A percentile compares a stretch with the other conserved stretches of the same genome.
These are phyloP conservation scores for Sesamia nonagrioides DNA, from an alignment of 1,140 invertebrate species.

Conservation along the genomic window DNA sequence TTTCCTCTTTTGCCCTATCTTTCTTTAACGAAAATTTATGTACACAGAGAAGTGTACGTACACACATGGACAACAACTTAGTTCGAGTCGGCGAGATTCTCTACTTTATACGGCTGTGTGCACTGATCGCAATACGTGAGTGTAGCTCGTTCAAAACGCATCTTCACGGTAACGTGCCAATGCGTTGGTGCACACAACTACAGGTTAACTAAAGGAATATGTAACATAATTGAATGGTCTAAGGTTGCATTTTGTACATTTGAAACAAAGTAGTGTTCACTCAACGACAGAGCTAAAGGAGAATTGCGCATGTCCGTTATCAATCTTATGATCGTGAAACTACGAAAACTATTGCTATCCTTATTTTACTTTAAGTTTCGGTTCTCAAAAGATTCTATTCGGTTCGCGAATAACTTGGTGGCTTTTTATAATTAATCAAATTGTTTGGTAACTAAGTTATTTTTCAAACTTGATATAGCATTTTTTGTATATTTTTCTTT, in stretches of 20 bases:
- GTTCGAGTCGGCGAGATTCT: slow-evolving; percentile 61
- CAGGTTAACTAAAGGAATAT: slow-evolving; percentile 48
- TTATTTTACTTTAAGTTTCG: slow-evolving; percentile 78
- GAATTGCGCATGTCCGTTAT: slow-evolving; percentile 81
- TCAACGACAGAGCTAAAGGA: slow-evolving; percentile 60
- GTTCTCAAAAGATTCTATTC: slow-evolving; percentile 57
- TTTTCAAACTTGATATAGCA: slow-evolving; percentile 16
- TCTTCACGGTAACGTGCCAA: slow-evolving; percentile 67
- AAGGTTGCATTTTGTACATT: slow-evolving; percentile 64
- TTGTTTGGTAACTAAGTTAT: slow-evolving; percentile 40
- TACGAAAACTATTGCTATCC: slow-evolving; percentile 81
- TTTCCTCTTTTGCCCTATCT: slow-evolving; percentile 82
- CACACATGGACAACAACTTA: slow-evolving; percentile 76
- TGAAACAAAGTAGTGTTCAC: slow-evolving; percentile 58
- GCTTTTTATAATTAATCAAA: slow-evolving; percentile 50
- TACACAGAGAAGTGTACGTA: slow-evolving; percentile 68
- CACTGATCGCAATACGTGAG: slow-evolving; percentile 62
- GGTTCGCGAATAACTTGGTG: slow-evolving; percentile 4
- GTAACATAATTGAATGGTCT: slow-evolving; percentile 51
- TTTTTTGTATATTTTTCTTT: slow-evolving; percentile 50
- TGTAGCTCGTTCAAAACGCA: slow-evolving; percentile 64
- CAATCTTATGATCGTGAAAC: slow-evolving; percentile 71
- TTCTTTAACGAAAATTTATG: slow-evolving; percentile 78
- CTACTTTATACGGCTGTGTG: slow-evolving; percentile 59
- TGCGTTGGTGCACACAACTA: slow-evolving; percentile 74